Evolutionary conservation across 2,113 vertebrate species (phyloP).

Genomic region (Cepphus grylle): DNA sequence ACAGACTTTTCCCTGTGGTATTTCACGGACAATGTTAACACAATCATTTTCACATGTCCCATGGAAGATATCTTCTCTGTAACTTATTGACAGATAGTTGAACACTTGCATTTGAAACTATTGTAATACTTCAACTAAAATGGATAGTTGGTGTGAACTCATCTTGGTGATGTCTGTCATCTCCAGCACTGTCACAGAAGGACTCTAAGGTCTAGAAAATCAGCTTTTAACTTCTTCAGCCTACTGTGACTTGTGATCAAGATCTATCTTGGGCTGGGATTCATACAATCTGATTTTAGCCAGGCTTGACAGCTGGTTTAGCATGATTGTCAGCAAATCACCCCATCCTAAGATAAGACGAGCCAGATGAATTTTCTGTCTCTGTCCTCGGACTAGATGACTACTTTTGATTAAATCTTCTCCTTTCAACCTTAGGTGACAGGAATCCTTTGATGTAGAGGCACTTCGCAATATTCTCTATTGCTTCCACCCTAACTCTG

Average conservation of each 20-base stretch:
- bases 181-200: not conserved
- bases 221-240: not conserved
- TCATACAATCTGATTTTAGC: not conserved
- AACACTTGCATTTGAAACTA: not conserved
- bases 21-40: not conserved
- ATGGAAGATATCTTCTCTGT: not conserved
- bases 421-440: not conserved
- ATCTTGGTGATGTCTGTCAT: not conserved
- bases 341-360: not conserved
- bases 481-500: not conserved
- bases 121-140: not conserved
- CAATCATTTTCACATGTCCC: not conserved
- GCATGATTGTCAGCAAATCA: not conserved
- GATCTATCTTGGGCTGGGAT: not conserved
- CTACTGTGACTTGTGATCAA: not conserved
- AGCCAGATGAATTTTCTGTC: not conserved
- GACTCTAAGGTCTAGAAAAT: not conserved
- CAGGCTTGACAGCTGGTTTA: not conserved
- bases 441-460: not conserved
- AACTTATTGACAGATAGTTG: not conserved
- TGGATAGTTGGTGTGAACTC: not conserved
- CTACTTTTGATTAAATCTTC: not conserved
- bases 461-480: not conserved
- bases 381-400: not conserved
- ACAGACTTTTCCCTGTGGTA: not conserved